Conservation (phyloP, 2,797 vertebrate species). For the Pseudocheirus occidentalis region DNA sequence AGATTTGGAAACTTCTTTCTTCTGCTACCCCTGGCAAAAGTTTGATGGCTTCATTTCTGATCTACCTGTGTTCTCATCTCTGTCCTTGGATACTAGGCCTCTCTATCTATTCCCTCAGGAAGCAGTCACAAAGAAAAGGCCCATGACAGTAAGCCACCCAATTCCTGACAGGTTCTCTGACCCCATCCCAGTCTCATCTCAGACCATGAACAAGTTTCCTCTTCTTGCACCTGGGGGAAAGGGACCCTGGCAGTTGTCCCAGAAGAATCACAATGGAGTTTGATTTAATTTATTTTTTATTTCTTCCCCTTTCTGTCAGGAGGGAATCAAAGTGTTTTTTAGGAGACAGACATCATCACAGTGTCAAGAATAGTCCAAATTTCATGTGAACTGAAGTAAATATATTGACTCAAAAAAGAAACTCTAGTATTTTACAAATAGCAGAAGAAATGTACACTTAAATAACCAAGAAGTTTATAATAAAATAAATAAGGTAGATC, state of each 20-base stretch:
- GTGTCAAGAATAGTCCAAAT: background rate
- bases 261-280: background rate
- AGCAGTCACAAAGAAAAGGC: constrained; percentile 39
- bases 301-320: constrained; percentile 42
- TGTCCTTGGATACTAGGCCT: background rate
- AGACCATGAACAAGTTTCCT: background rate
- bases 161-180: background rate
- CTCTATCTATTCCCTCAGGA: background rate
- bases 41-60: background rate
- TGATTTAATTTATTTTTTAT: background rate
- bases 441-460: constrained; percentile 69
- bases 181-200: constrained; percentile 26
- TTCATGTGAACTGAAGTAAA: background rate
- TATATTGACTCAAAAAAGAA: background rate
- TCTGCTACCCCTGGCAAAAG: background rate
- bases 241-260: constrained; percentile 2
- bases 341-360: background rate
- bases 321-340: background rate
- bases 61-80: background rate
- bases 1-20: constrained; percentile 9
- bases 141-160: background rate
- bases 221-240: background rate
- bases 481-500: constrained; percentile 75
- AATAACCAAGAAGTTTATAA: constrained; percentile 68
- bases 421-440: background rate